These are phyloP conservation scores for Gymnobelideus leadbeateri DNA, from an alignment of 2,113 vertebrate genomes.

Conservation along the genomic window DNA sequence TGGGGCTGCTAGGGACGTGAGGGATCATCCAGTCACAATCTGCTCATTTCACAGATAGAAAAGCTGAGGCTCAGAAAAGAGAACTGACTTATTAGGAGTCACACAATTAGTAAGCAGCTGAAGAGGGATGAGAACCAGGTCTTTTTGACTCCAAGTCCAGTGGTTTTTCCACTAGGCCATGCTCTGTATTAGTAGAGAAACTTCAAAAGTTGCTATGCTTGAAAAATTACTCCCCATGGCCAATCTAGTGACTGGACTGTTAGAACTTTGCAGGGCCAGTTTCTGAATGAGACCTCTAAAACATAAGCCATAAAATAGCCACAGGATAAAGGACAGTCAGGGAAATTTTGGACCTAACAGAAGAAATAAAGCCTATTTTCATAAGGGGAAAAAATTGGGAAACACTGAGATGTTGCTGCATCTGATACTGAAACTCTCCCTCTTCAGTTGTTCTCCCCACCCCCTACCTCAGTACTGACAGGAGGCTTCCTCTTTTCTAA, in stretches of 20 bases:
- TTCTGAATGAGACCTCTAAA: not conserved
- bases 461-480: not conserved
- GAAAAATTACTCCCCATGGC: not conserved
- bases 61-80: not conserved
- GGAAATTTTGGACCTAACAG: not conserved
- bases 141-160: not conserved
- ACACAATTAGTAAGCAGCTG: not conserved
- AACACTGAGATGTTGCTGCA: not conserved
- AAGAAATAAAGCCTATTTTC: not conserved
- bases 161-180: not conserved
- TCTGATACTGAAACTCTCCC: not conserved
- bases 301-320: not conserved
- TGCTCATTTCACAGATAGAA: not conserved
- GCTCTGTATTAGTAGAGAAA: not conserved
- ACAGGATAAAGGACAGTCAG: not conserved
- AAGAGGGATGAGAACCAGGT: not conserved
- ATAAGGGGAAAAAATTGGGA: not conserved
- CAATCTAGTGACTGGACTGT: not conserved
- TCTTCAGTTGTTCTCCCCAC: not conserved
- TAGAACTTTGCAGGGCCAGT: not conserved
- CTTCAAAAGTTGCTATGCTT: not conserved
- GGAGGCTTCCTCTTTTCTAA: not conserved
- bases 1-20: not conserved
- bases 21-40: not conserved
- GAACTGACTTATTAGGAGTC: not conserved